Conservation (phyloP, 2,113 vertebrate species). For the Mobula birostris region DNA sequence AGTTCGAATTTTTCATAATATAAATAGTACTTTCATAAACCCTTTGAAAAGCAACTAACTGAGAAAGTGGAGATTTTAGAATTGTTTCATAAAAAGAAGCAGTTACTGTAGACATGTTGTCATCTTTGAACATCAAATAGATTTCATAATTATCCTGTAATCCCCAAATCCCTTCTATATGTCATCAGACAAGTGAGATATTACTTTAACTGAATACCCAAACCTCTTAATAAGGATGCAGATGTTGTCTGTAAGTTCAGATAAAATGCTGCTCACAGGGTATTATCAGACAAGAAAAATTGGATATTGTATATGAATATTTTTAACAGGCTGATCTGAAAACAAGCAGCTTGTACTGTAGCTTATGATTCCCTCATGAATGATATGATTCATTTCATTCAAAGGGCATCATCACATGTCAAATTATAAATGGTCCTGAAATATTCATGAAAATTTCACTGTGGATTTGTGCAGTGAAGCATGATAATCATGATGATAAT, state of each 20-base stretch:
- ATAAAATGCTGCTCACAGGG: not conserved
- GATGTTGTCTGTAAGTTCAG: not conserved
- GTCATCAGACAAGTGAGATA: not conserved
- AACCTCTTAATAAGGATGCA: not conserved
- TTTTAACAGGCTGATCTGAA: constrained; percentile 4
- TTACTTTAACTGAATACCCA: not conserved
- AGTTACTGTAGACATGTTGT: not conserved
- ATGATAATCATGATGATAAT: not conserved
- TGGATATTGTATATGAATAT: not conserved
- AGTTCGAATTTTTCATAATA: not conserved
- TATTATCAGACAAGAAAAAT: not conserved
- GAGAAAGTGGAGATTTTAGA: not conserved
- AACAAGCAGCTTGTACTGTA: not conserved
- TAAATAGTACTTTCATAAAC: not conserved
- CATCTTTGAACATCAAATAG: not conserved
- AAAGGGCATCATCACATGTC: not conserved
- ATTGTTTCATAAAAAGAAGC: not conserved
- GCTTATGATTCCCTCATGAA: not conserved
- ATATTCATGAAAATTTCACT: not conserved
- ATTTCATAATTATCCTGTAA: not conserved
- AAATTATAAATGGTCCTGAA: not conserved
- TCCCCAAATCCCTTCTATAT: not conserved
- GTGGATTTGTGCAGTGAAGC: not conserved
- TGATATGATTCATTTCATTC: not conserved
- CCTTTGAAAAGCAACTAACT: not conserved